Conservation (phyloP, 2,113 vertebrate species). For the sheep (Ovis aries) region DNA sequence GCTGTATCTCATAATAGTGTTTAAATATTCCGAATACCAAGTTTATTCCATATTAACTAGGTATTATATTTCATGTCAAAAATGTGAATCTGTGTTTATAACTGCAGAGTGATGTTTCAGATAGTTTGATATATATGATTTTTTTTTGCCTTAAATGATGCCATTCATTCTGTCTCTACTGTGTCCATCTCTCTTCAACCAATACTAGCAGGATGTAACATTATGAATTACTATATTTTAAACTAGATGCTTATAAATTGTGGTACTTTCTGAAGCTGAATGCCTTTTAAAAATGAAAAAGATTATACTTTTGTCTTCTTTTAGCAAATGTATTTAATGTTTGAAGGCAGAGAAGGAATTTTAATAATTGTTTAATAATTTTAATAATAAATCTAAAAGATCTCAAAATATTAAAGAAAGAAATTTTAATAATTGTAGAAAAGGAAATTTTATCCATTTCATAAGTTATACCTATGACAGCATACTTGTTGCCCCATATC, state of each 20-base stretch:
- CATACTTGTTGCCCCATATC: constrained; percentile 65
- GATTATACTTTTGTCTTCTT: constrained; percentile 70
- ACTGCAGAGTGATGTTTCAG: constrained; percentile 53
- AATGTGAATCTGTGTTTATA: constrained; percentile 60
- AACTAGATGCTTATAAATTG: constrained; percentile 67
- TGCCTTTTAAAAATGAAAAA: constrained; percentile 74
- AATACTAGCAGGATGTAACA: constrained; percentile 49
- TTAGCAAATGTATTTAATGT: constrained; percentile 74
- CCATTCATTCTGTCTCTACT: neutral
- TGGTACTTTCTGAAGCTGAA: constrained; percentile 70
- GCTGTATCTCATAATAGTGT: neutral
- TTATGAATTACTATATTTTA: constrained; percentile 60
- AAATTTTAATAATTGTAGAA: constrained; percentile 71
- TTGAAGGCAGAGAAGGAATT: constrained; percentile 68
- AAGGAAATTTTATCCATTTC: constrained; percentile 74
- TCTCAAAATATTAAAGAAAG: neutral
- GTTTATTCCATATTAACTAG: constrained; percentile 16
- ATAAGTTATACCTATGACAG: constrained; percentile 66
- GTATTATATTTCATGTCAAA: constrained; percentile 51
- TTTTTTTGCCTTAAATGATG: neutral
- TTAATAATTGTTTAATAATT: neutral
- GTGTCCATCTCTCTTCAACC: neutral
- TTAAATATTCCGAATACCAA: neutral
- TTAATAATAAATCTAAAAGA: neutral
- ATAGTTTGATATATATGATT: constrained; percentile 12